Evolutionary conservation across 2,888 invertebrate species (phyloP).

Genomic region (Apotomis betuletana): DNA sequence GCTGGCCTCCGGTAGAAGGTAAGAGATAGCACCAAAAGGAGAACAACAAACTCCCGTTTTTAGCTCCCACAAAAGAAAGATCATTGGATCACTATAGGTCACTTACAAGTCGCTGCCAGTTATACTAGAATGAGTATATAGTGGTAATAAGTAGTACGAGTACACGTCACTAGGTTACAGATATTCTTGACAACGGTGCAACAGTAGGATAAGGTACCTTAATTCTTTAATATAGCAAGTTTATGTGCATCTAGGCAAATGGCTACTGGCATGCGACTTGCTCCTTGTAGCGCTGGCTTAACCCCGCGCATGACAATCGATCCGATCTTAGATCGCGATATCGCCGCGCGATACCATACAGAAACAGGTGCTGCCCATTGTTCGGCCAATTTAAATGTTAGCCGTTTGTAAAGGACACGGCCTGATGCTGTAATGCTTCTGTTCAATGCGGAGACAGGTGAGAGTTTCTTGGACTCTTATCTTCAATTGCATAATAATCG

Average conservation of each 20-base stretch:
- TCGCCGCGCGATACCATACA: conserved; percentile 49
- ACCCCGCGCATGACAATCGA: conserved; percentile 50
- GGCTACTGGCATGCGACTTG: background rate
- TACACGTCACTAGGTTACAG: no score
- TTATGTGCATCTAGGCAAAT: background rate
- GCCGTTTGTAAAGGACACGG: conserved; percentile 38
- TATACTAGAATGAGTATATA: no score
- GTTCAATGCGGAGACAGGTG: conserved; percentile 27
- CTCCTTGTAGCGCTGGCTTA: conserved; percentile 5
- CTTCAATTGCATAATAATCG: conserved; percentile 28
- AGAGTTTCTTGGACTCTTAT: conserved; percentile 31
- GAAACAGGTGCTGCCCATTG: conserved; percentile 53
- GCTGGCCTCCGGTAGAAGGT: no score
- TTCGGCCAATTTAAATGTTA: conserved; percentile 42
- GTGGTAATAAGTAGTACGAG: no score
- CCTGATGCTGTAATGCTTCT: conserved; percentile 33
- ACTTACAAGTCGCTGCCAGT: no score
- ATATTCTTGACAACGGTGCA: no score
- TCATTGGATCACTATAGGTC: no score
- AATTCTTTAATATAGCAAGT: no score
- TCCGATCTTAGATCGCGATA: conserved; percentile 50
- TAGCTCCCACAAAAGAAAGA: no score
- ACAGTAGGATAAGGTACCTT: no score
- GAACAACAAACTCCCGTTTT: no score
- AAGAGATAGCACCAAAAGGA: no score